Evolutionary conservation across 1,140 invertebrate genomes (phyloP), one percentile per base, ranked within the genome.

Genomic region (Heliconius melpomene): DNA sequence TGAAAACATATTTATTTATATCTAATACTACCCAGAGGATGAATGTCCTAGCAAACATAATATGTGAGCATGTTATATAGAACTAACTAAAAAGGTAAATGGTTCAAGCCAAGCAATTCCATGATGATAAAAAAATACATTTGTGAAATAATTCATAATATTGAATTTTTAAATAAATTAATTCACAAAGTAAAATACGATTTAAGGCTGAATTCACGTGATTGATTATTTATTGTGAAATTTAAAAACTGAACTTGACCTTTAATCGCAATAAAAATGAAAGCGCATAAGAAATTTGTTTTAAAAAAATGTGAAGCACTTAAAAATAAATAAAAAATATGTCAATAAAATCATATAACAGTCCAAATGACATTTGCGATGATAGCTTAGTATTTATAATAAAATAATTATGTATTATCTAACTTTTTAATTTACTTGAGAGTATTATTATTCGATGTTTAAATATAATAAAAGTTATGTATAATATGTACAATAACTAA

Each of bases 11-110:
- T 66, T 66, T 46, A 16, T 36, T 36, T 57, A 9, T 23, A 23
- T 16, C 26, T 66, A 66, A 11, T 29, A 29, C 60, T 66, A 66
- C 60, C 8, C 26, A 66, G 40, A 46, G 9, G 20, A 66, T 36
- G 32, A 36, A 36, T 26, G n/a, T 13, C 11, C 57, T 26, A 66
- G 6, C 23, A 16, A 13, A 66, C 16, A 52, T 52, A 6, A 66
- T 46, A 26, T 26, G 23, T 13, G 20, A 66, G 23, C 57, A 66
- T 26, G n/a, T 66, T 26, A 23, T 23, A 66, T 66, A 23, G n/a
- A 66, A 66, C 60, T 66, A 66, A 66, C 60, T 66, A 66, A 66
- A 46, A 66, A 11, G 60, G 13, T 26, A 66, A 60, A 26, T 26
- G 60, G 60, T 26, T 66, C 60, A 66, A 66, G 60, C 60, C 23